These are phyloP conservation scores for Acrobasis consociella DNA, from an alignment of 2,888 invertebrate species.

Conservation along the genomic window DNA sequence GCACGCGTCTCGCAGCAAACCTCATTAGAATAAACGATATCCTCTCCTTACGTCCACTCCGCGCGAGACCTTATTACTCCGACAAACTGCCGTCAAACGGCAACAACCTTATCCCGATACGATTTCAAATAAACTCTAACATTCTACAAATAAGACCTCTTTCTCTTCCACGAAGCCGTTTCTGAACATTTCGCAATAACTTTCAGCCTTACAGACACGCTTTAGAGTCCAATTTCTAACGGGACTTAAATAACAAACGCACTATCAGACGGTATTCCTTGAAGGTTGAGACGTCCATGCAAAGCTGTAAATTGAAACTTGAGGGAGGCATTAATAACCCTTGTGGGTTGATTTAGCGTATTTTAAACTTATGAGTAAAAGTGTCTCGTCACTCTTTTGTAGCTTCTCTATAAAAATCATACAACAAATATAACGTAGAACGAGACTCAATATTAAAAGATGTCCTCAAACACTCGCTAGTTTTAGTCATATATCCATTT, in stretches of 20 bases:
- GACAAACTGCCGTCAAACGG: slow-evolving; percentile 80
- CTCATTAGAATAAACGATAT: slow-evolving; percentile 83
- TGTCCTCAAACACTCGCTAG: no score
- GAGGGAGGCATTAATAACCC: slow-evolving; percentile 64
- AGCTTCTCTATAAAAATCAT: not conserved
- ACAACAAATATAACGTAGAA: no score
- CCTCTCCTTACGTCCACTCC: slow-evolving; percentile 81
- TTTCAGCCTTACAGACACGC: slow-evolving; percentile 47
- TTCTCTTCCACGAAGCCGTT: slow-evolving; percentile 39
- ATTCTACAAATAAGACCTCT: slow-evolving; percentile 40
- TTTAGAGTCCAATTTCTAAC: slow-evolving; percentile 55
- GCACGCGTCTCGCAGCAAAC: slow-evolving; percentile 61
- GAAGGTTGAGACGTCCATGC: slow-evolving; percentile 72
- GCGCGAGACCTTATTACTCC: slow-evolving; percentile 79
- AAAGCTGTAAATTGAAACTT: slow-evolving; percentile 75
- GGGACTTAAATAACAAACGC: slow-evolving; percentile 57
- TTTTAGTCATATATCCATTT: no score
- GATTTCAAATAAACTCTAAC: slow-evolving; percentile 47
- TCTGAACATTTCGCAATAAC: slow-evolving; percentile 38
- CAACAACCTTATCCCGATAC: slow-evolving; percentile 46
- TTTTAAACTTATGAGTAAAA: slow-evolving; percentile 19
- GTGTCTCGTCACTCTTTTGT: slow-evolving; percentile 23
- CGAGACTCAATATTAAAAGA: no score
- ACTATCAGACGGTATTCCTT: slow-evolving; percentile 61
- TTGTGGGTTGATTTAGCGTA: slow-evolving; percentile 35